Base-by-base conservation (phyloP, 2,797 vertebrate species). In the Hephaestus fuliginosus region DNA sequence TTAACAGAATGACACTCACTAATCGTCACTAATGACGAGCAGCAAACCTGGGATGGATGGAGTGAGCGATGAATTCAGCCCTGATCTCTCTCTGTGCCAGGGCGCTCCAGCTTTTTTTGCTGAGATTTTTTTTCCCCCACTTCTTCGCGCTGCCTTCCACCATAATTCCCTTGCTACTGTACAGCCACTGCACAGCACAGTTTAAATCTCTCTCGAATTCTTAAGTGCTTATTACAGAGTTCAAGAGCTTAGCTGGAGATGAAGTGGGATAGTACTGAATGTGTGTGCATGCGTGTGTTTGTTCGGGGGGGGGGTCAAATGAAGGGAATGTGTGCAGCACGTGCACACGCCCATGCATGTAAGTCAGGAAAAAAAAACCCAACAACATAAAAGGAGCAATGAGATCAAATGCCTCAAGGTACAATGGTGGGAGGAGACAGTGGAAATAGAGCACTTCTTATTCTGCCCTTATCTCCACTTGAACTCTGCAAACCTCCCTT, bases 401-500 rank as follows among this genome's bases (percentile, higher is more conserved):
- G 63, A 72, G 81, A 87, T 89, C 83, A 82, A 53, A 83, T 52
- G 76, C 83, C 88, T 91, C 1, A 1, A 83, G 85, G 87, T 80
- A 75, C 75, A 76, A 76, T 49, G 52, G 76, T 89, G 83, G 92
- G 87, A 76, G 80, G 67, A 84, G 81, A 82, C 53, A 76, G 61
- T 53, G 49, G 79, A 78, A 71, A 57, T 25, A 7, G 60, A 80
- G 28, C 61, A 44, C 78, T 85, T 66, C 61, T 85, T 81, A 80
- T 87, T 69, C 73, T 64, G 70, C 84, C 74, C 84, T 93, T 80
- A 89, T 94, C 85, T 90, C 80, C 73, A 52, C 64, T 84, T 94
- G 87, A 94, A 93, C 92, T 89, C 78, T 63, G 73, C 77, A 74
- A 91, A 88, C 83, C 82, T 91, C 75, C 72, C 82, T 92, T 94